Conservation (phyloP, 2,888 invertebrate species). For the Drosophila diplacantha region DNA sequence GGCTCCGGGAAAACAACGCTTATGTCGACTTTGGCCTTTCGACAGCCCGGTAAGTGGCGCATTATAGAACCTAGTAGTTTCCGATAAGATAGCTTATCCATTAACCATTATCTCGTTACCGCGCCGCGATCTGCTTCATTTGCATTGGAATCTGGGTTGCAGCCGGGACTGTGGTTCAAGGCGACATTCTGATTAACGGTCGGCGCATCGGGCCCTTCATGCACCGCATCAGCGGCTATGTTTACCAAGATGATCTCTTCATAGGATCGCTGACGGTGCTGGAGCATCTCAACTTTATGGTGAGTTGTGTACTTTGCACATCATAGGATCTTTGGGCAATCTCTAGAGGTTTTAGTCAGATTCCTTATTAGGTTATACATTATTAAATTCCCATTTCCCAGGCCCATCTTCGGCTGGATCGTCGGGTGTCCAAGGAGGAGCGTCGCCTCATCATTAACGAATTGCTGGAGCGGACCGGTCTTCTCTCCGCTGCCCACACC, state of each 20-base stretch:
- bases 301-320: neutral
- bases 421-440: conserved; percentile 81
- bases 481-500: conserved; percentile 84
- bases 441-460: conserved; percentile 84
- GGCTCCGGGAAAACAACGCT: conserved; percentile 94
- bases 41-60: conserved; percentile 82
- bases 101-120: conserved; percentile 3
- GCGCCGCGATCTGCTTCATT: conserved; percentile 2
- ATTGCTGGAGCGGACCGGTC: conserved; percentile 84
- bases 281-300: conserved; percentile 92
- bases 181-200: conserved; percentile 89
- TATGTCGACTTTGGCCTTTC: conserved; percentile 89
- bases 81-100: conserved; percentile 52
- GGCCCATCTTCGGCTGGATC: conserved; percentile 89
- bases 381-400: conserved; percentile 64
- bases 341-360: neutral
- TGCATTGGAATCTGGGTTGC: conserved; percentile 38
- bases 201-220: conserved; percentile 85
- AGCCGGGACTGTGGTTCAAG: conserved; percentile 86
- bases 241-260: conserved; percentile 95
- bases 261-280: conserved; percentile 89
- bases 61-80: conserved; percentile 17
- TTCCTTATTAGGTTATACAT: too few relatives aligned
- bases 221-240: conserved; percentile 90
- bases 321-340: neutral